These are phyloP conservation scores for Drosophila kohkoa DNA, from an alignment of 1,140 invertebrate species.

Conservation along the genomic window DNA sequence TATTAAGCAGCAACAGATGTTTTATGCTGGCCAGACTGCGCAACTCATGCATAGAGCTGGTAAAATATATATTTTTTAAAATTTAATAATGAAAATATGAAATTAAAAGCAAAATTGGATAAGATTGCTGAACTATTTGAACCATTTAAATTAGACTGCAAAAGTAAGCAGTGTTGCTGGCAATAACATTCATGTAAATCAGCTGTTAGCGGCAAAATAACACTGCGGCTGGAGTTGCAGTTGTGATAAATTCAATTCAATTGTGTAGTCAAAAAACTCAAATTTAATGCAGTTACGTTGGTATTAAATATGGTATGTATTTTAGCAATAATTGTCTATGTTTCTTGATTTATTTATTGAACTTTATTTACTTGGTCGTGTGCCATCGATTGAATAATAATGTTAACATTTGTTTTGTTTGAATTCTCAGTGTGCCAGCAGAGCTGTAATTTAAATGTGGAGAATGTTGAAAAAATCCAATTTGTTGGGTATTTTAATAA, in stretches of 20 bases:
- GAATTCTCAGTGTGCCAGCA: slow-evolving; percentile 6
- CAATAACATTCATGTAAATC: slow-evolving; percentile 1
- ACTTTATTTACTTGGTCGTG: slow-evolving; percentile 1
- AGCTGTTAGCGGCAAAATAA: not conserved
- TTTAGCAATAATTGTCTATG: not conserved
- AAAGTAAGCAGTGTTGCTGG: not conserved
- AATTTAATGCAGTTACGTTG: not conserved
- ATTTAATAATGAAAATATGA: not conserved
- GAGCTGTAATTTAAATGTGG: not conserved
- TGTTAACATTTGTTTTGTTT: not conserved
- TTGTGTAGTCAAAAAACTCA: not conserved
- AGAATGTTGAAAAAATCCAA: slow-evolving; percentile 22
- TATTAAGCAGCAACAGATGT: not conserved
- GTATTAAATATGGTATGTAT: not conserved
- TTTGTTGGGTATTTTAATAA: not conserved
- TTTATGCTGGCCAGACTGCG: not conserved
- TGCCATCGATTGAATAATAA: slow-evolving; percentile 37
- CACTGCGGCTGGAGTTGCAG: not conserved
- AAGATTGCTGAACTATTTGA: too few species aligned
- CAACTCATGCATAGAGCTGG: not conserved
- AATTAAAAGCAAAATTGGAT: too few species aligned
- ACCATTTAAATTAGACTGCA: not conserved
- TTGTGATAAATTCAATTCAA: not conserved
- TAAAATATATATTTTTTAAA: not conserved
- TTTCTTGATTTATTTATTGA: not conserved